phyloP scores from a whole-genome alignment of 2,113 vertebrate species.

The Tachycineta bicolor region DNA sequence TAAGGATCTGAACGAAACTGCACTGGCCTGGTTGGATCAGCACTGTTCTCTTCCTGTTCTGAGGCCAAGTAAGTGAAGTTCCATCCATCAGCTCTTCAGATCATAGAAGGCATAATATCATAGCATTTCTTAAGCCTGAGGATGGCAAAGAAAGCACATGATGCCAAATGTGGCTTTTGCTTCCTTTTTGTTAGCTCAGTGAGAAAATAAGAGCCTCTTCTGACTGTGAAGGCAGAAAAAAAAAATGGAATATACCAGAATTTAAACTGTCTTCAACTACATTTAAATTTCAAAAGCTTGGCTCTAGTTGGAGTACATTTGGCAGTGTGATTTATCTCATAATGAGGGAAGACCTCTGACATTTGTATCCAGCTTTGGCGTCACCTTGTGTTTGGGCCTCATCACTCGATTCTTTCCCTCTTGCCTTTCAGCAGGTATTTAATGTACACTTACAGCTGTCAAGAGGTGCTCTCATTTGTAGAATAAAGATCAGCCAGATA shows the following conservation, averaged over 20 bases:
- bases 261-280: background rate
- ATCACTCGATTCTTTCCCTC: background rate
- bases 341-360: background rate
- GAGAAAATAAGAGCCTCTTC: background rate
- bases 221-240: background rate
- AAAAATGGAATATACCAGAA: background rate
- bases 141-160: background rate
- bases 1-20: conserved; percentile 86
- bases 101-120: background rate
- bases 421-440: background rate
- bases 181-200: background rate
- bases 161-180: background rate
- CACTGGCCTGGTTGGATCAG: conserved; percentile 88
- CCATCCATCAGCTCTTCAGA: background rate
- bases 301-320: background rate
- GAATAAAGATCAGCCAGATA: background rate
- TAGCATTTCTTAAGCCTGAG: background rate
- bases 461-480: background rate
- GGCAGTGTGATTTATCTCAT: background rate
- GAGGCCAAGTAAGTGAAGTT: conserved; percentile 88
- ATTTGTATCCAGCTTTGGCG: background rate
- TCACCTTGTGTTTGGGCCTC: background rate
- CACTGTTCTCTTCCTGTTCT: conserved; percentile 90
- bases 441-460: background rate
- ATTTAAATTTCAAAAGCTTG: background rate